Conservation (phyloP, 2,797 vertebrate genomes). For the Molossus alvarezi region DNA sequence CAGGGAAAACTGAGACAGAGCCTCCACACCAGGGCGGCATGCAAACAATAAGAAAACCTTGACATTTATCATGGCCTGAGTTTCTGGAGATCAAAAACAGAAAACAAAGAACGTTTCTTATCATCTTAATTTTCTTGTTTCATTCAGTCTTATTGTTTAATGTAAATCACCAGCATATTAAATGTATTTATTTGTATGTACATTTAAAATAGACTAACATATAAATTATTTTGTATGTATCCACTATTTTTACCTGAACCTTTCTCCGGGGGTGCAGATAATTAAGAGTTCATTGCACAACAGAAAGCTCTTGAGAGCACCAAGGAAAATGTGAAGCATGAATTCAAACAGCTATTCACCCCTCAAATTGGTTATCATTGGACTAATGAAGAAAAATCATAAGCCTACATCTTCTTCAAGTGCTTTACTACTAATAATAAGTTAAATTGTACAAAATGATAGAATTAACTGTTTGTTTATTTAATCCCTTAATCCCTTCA, state of each 20-base stretch:
- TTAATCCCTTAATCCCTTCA: background rate
- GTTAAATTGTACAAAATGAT: conserved; percentile 9
- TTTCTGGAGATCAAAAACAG: conserved; percentile 1
- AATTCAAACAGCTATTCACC: background rate
- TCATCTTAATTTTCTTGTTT: background rate
- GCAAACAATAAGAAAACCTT: background rate
- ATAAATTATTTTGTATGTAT: background rate
- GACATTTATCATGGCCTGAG: background rate
- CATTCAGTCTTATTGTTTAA: conserved; percentile 10
- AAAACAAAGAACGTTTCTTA: background rate
- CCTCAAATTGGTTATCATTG: background rate
- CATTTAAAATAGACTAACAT: conserved; percentile 16
- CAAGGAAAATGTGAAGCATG: conserved; percentile 41
- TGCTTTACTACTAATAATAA: background rate
- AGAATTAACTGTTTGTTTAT: conserved; percentile 29
- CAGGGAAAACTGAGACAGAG: background rate
- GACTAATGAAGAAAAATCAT: background rate
- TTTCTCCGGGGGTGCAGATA: background rate
- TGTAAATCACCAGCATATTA: background rate
- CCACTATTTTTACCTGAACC: conserved; percentile 23
- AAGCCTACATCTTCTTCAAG: background rate
- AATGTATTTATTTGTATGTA: background rate
- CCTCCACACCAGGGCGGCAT: background rate
- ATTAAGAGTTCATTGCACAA: background rate
- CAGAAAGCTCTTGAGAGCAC: background rate